Conservation (phyloP, 2,888 invertebrate species). For the Campoplex nolae region DNA sequence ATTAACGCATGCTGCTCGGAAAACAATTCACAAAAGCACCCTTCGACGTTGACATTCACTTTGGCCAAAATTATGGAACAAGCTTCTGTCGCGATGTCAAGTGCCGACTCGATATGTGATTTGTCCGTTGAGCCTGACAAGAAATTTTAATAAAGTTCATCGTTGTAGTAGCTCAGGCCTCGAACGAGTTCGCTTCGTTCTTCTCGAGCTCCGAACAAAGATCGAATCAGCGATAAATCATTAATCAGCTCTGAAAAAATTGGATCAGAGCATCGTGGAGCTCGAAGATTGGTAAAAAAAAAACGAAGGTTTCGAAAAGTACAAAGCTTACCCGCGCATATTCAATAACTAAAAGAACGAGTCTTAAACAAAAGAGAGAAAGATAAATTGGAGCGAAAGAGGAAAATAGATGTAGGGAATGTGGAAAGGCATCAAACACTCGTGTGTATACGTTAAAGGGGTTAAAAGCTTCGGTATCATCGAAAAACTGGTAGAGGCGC, state of each 20-base stretch:
- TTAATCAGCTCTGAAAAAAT: background rate
- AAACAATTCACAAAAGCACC: background rate
- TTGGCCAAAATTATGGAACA: background rate
- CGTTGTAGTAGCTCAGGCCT: background rate
- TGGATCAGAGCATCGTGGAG: background rate
- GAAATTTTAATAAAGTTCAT: background rate
- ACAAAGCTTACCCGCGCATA: slow-evolving; percentile 19
- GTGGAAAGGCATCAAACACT: slow-evolving; percentile 60
- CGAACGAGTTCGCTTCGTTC: background rate
- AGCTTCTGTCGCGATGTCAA: background rate
- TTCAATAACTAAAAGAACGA: slow-evolving; percentile 50
- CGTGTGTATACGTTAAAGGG: slow-evolving; percentile 55
- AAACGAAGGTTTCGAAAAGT: background rate
- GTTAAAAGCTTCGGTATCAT: slow-evolving; percentile 69
- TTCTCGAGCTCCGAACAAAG: background rate
- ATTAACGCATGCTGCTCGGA: slow-evolving; percentile 20
- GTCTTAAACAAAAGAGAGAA: slow-evolving; percentile 47
- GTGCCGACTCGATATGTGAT: background rate
- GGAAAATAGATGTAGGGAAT: slow-evolving; percentile 46
- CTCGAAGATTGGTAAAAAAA: background rate
- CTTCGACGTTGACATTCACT: slow-evolving; percentile 18
- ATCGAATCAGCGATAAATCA: slow-evolving; percentile 12
- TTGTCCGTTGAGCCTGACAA: background rate
- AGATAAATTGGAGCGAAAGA: slow-evolving; percentile 3
- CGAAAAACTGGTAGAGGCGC: slow-evolving; percentile 64